Base-by-base conservation (phyloP, 2,888 invertebrate genomes). In the Tiphia femorata region DNA sequence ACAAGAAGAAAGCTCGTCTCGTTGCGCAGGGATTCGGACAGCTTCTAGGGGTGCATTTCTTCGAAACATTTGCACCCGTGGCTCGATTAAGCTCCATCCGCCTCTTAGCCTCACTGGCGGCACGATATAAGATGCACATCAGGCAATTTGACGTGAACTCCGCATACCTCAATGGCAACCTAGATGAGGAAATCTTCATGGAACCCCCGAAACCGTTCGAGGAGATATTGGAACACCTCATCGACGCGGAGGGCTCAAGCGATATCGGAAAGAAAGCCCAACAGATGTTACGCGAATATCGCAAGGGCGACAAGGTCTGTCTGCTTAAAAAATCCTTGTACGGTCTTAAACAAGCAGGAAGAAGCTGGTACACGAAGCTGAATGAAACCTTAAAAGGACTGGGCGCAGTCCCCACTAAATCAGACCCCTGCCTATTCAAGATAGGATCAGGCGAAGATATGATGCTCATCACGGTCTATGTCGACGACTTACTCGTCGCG, bases 11-110 rank as follows among this genome's bases (percentile, higher is more conserved):
- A 12, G 27, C 29, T 2, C 27, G 43, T 5, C 14, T 43, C 4
- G 37, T 37, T 1, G 47, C 37, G 3, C 19, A 17, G 29, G 25
- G 43, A 30, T 43, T 19, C 5, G 5, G 4, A 2, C 43, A 43
- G 12, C 19, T 7, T 20, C 40, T n/a, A 2, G 29, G 16, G 1
- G 6, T 43, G 4, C 17, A 43, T 6, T 43, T 43, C 10, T 8
- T 29, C 17, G 27, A 30, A 10, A 43, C 43, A 1, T 43, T 29
- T n/a, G 43, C 43, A n/a, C 43, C 43, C 1, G 44, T 44, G 1
- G 21, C 44, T 5, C 17, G 20, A 12, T 3, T 44, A 3, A 20
- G 12, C 2, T 33, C 44, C 1, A 21, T 44, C 10, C 10, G 44
- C 12, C 17, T 21, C 5, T 10, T 30, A 2, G 3, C n/a, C 1